A percentile compares a stretch with the other conserved stretches of the same genome.
Evolutionary conservation across 2,113 vertebrate genomes (phyloP).

Genomic region (Lophius piscatorius): DNA sequence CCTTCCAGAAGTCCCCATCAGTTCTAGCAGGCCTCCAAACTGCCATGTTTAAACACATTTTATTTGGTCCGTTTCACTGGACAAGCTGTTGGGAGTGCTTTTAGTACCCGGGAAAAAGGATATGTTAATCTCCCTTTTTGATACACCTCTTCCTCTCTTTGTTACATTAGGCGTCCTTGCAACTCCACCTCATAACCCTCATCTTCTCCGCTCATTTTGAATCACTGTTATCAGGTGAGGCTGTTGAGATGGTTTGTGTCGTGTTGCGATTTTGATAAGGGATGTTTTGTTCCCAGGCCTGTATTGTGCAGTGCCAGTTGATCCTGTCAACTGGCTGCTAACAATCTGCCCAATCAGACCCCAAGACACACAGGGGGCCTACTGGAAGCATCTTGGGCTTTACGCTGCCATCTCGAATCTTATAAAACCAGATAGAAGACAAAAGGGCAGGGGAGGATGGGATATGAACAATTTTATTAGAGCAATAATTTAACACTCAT

Average conservation of each 20-base stretch:
- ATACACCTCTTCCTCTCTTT: slow-evolving; percentile 47
- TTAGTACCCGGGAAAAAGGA: no score
- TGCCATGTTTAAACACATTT: neutral
- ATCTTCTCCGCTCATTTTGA: slow-evolving; percentile 23
- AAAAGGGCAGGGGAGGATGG: slow-evolving; percentile 23
- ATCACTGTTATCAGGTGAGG: slow-evolving; percentile 64
- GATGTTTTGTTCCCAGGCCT: slow-evolving; percentile 38
- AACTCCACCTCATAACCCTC: slow-evolving; percentile 4
- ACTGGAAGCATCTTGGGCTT: slow-evolving; percentile 39
- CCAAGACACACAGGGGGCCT: slow-evolving; percentile 22
- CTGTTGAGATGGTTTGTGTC: slow-evolving; percentile 53
- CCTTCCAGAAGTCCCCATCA: slow-evolving; percentile 27
- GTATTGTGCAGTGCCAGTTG: neutral
- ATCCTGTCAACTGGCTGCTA: slow-evolving; percentile 40
- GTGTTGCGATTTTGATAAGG: slow-evolving; percentile 66
- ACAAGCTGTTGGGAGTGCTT: neutral
- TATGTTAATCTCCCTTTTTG: slow-evolving; percentile 49
- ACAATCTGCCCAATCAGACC: slow-evolving; percentile 36
- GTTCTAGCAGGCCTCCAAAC: slow-evolving; percentile 37
- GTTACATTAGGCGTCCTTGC: slow-evolving; percentile 18
- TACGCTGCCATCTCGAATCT: slow-evolving; percentile 37
- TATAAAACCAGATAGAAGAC: slow-evolving; percentile 59
- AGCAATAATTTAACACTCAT: slow-evolving; percentile 32
- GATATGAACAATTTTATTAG: neutral
- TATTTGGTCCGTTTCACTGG: neutral